Conservation (phyloP, 2,113 vertebrate species). For the Hyperoodon ampullatus region DNA sequence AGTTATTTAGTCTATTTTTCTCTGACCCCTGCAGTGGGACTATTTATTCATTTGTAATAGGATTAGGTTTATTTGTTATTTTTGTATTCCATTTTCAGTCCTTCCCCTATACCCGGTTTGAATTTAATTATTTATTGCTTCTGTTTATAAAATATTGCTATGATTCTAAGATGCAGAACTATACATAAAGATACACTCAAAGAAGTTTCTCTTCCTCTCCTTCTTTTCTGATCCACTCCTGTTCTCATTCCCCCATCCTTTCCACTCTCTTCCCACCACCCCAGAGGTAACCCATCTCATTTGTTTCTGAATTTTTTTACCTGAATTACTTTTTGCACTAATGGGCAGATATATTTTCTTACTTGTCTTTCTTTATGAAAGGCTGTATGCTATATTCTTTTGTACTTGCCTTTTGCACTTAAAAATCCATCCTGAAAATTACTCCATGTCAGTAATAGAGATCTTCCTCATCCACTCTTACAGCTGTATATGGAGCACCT, state of each 20-base stretch:
- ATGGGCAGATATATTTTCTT: neutral
- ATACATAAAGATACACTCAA: neutral
- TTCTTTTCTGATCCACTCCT: neutral
- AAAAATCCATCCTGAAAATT: neutral
- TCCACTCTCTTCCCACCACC: neutral
- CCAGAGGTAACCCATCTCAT: neutral
- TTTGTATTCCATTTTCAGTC: neutral
- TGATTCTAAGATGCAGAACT: neutral
- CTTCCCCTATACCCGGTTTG: neutral
- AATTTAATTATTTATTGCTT: neutral
- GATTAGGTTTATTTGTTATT: neutral
- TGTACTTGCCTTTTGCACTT: neutral
- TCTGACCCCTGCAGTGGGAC: neutral
- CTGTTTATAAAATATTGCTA: neutral
- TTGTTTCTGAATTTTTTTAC: conserved; percentile 31
- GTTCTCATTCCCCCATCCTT: neutral
- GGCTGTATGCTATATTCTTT: neutral
- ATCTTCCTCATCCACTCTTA: neutral
- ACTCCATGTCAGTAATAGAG: neutral
- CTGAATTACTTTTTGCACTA: neutral
- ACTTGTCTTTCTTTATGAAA: neutral
- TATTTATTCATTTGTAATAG: neutral
- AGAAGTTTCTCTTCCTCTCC: neutral
- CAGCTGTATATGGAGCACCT: neutral
- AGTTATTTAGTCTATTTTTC: neutral